These are phyloP conservation scores for Myotis yumanensis DNA, from an alignment of 2,113 vertebrate species.

Conservation along the genomic window DNA sequence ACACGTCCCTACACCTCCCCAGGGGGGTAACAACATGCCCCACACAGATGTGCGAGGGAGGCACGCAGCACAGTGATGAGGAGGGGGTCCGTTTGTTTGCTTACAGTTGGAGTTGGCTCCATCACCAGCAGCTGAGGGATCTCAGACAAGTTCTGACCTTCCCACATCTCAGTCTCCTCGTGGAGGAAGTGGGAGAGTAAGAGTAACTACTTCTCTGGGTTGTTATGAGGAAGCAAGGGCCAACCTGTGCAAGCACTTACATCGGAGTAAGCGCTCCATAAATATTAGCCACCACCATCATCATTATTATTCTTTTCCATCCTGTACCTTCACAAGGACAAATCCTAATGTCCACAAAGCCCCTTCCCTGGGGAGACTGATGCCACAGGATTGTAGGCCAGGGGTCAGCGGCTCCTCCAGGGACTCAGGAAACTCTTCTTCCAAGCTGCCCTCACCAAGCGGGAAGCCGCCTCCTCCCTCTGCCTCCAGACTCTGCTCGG, in stretches of 20 bases:
- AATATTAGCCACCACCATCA: not conserved
- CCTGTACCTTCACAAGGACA: not conserved
- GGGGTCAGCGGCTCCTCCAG: too few relatives aligned
- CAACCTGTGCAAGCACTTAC: not conserved
- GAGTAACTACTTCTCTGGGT: not conserved
- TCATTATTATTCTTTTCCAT: not conserved
- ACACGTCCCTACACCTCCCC: not conserved
- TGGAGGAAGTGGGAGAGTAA: not conserved
- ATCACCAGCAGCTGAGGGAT: not conserved
- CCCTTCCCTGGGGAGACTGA: not conserved
- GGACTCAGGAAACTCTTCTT: not conserved
- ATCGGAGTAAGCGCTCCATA: not conserved
- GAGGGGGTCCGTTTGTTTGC: not conserved
- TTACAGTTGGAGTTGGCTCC: not conserved
- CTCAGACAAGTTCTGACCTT: not conserved
- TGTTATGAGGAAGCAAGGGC: not conserved
- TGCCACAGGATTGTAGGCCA: not conserved
- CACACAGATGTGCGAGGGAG: not conserved
- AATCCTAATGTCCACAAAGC: not conserved
- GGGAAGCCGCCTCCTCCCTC: not conserved
- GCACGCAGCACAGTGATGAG: not conserved
- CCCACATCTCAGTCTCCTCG: not conserved
- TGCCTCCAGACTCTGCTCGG: not conserved
- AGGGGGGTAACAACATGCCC: too few relatives aligned
- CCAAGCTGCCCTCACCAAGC: not conserved